Evolutionary conservation across 2,113 vertebrate genomes (phyloP), one percentile per base, ranked within the genome.

Genomic region (Chloropsis cyanopogon): DNA sequence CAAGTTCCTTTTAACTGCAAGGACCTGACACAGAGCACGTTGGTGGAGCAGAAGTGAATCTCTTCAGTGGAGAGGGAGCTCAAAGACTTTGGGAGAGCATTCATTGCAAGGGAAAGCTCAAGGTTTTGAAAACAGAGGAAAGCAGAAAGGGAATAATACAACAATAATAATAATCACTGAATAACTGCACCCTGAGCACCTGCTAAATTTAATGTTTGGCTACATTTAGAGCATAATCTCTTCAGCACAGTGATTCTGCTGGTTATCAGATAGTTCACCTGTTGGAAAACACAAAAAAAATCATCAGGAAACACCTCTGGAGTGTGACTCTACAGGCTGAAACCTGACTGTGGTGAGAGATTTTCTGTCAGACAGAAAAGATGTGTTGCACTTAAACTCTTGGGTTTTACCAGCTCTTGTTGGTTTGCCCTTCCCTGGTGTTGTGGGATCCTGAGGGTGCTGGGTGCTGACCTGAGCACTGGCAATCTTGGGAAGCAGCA

Each of bases 381-480:
- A 11, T 0, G 3, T 4, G 9, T 12, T 26, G 14, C 15, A 8
- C 28, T 50, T 20, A 13, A 81, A 81, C 9, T n/a, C 18, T 26
- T 20, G 28, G 0, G 3, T 5, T 84, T 50, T 39, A 4, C 6
- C 28, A 19, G 23, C 2, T 22, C 25, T 7, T 1, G 1, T 6
- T 22, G 41, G 13, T 39, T 69, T 88, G 26, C 6, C n/a, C 24
- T 59, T 61, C 66, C 16, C 39, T 68, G 54, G 7, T 0, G 1
- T 6, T 37, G 18, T 42, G 49, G 12, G 33, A 29, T 81, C 12
- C 35, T 35, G 37, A 14, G 0, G 14, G 4, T 73, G 23, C 2
- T 29, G 44, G 49, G 28, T 26, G 49, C 17, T 66, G 56, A 20
- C 3, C 1, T 19, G 39, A 64, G 44, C 14, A 12, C 24, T 56